Conservation (phyloP, 2,888 invertebrate genomes). For the Trilocha varians region DNA sequence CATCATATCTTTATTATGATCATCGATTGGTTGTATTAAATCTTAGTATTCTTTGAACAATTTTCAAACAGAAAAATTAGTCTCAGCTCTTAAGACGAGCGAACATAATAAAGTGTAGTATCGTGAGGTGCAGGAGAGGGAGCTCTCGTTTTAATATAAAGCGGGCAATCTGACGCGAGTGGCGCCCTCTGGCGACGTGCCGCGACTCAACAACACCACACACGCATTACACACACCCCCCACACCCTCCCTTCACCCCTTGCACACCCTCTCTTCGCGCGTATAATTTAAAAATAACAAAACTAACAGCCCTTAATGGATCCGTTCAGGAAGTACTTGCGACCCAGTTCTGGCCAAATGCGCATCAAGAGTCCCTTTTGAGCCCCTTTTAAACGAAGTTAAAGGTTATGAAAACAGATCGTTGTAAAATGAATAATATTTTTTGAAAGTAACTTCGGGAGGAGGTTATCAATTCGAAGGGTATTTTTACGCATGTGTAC, state of each 20-base stretch:
- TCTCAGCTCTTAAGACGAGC: neutral
- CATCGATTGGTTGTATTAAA: too few relatives aligned
- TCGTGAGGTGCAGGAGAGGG: neutral
- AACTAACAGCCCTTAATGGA: slow-evolving; percentile 10
- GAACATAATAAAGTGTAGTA: neutral
- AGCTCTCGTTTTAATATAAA: slow-evolving; percentile 30
- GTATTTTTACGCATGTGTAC: too few relatives aligned
- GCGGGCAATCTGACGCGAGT: slow-evolving; percentile 22
- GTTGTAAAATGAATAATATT: too few relatives aligned
- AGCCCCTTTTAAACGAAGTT: neutral
- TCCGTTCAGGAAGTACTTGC: neutral
- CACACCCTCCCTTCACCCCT: too few relatives aligned
- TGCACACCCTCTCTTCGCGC: slow-evolving; percentile 20
- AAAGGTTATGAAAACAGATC: too few relatives aligned
- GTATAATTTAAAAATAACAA: slow-evolving; percentile 6
- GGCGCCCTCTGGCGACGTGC: slow-evolving; percentile 16
- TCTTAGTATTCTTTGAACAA: too few relatives aligned
- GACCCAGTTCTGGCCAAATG: neutral
- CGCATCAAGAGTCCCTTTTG: neutral
- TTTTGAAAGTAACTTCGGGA: too few relatives aligned
- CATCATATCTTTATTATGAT: too few relatives aligned
- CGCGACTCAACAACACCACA: slow-evolving; percentile 22
- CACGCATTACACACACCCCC: slow-evolving; percentile 21
- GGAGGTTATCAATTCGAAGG: too few relatives aligned
- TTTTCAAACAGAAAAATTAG: neutral